Evolutionary conservation across 2,888 invertebrate species (phyloP).

Genomic region (Xestia c-nigrum): DNA sequence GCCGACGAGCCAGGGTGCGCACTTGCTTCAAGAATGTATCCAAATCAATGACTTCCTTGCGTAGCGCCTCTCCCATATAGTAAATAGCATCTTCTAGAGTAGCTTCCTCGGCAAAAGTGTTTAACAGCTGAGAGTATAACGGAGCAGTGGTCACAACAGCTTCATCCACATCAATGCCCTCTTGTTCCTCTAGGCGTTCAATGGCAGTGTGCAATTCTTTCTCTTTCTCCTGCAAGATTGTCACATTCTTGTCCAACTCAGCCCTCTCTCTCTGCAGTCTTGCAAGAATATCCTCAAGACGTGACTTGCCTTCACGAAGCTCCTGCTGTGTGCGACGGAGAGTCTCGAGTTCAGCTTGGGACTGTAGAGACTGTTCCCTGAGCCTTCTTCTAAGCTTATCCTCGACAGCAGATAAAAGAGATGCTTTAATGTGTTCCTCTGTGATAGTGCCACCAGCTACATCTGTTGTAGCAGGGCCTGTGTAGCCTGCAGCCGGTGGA

Average conservation of each 20-base stretch:
- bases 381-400: constrained; percentile 97
- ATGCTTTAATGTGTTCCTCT: constrained; percentile 98
- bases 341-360: constrained; percentile 97
- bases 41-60: constrained; percentile 97
- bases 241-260: constrained; percentile 96
- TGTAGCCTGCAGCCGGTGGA: constrained; percentile 77
- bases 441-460: constrained; percentile 95
- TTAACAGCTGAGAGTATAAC: constrained; percentile 98
- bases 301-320: constrained; percentile 95
- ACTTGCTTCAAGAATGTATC: constrained; percentile 99
- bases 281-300: constrained; percentile 94
- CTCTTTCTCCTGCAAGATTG: constrained; percentile 96
- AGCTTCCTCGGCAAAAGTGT: constrained; percentile 99
- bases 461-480: constrained; percentile 79
- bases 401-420: constrained; percentile 98
- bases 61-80: constrained; percentile 98
- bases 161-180: constrained; percentile 97
- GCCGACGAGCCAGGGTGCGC: constrained; percentile 97
- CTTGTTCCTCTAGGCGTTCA: constrained; percentile 93
- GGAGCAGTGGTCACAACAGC: constrained; percentile 99
- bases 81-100: constrained; percentile 99
- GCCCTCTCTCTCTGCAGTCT: constrained; percentile 94
- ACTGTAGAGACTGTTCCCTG: constrained; percentile 97
- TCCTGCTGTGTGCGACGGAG: constrained; percentile 96
- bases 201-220: constrained; percentile 96